Conservation (phyloP, 2,888 invertebrate species). For the Dicyrtoma fusca region DNA sequence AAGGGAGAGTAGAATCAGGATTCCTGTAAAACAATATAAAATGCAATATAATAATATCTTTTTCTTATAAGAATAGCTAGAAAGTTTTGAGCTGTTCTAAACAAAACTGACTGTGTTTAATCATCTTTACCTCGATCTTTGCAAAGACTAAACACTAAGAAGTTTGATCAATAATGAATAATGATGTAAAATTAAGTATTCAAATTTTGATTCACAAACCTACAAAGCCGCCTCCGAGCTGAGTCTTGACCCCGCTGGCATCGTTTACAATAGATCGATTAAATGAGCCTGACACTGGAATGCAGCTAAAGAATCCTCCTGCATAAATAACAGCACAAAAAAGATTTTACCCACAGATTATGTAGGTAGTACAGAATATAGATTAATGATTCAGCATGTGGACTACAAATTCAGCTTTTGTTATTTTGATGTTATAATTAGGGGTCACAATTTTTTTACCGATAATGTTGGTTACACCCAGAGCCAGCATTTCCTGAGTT, state of each 20-base stretch:
- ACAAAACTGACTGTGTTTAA: neutral
- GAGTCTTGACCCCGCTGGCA: slow-evolving; percentile 84
- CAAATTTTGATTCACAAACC: slow-evolving; percentile 61
- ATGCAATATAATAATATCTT: no score
- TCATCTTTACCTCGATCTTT: no score
- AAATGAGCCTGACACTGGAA: slow-evolving; percentile 87
- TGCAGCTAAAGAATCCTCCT: slow-evolving; percentile 81
- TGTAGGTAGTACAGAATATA: no score
- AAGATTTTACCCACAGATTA: no score
- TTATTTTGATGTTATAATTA: no score
- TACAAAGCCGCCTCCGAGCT: slow-evolving; percentile 77
- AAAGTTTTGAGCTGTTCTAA: no score
- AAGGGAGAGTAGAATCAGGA: no score
- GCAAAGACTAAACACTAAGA: no score
- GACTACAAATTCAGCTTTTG: no score
- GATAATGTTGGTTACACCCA: slow-evolving; percentile 78
- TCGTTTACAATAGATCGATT: slow-evolving; percentile 87
- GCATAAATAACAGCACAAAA: no score
- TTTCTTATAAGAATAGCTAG: no score
- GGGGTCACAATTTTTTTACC: slow-evolving; percentile 59
- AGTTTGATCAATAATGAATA: neutral
- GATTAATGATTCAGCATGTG: no score
- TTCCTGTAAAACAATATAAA: slow-evolving; percentile 72
- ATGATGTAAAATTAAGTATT: neutral
- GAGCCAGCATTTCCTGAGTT: slow-evolving; percentile 87